Conservation (phyloP, 1,140 invertebrate species). For the Scaptomyza montana region DNA sequence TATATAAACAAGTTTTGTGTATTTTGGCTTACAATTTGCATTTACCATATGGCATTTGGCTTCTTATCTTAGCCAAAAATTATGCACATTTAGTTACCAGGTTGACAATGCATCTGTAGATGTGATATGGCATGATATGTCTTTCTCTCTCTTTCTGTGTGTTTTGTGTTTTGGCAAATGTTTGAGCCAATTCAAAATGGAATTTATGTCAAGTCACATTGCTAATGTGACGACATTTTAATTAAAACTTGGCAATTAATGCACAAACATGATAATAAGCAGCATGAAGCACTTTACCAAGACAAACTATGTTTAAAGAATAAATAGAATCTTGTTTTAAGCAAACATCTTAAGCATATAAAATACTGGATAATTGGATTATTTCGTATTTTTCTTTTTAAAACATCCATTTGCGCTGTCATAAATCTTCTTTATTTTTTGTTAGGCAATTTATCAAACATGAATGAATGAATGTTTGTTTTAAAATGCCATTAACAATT, state of each 20-base stretch:
- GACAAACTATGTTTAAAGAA: not conserved
- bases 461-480: not conserved
- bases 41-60: constrained; percentile 22
- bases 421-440: not conserved
- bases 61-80: constrained; percentile 61
- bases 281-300: not conserved
- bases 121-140: constrained; percentile 42
- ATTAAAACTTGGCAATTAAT: constrained; percentile 68
- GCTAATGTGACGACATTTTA: constrained; percentile 77
- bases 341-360: too few relatives aligned
- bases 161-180: too few relatives aligned
- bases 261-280: not conserved
- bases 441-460: not conserved
- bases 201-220: constrained; percentile 72
- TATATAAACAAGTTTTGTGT: constrained; percentile 15
- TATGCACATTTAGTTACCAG: constrained; percentile 75
- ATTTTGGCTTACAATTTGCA: constrained; percentile 57
- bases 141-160: constrained; percentile 1
- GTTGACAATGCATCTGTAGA: constrained; percentile 61
- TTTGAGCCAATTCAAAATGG: constrained; percentile 55
- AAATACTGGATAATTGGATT: too few relatives aligned
- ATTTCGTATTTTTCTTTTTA: too few relatives aligned
- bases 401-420: not conserved
- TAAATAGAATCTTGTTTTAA: too few relatives aligned
- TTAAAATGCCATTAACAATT: constrained; percentile 1